Percentiles rank a stretch among this genome's conserved stretches.
Evolutionary conservation across 2,113 vertebrate genomes (phyloP).

Genomic region (Shinisaurus crocodilurus): DNA sequence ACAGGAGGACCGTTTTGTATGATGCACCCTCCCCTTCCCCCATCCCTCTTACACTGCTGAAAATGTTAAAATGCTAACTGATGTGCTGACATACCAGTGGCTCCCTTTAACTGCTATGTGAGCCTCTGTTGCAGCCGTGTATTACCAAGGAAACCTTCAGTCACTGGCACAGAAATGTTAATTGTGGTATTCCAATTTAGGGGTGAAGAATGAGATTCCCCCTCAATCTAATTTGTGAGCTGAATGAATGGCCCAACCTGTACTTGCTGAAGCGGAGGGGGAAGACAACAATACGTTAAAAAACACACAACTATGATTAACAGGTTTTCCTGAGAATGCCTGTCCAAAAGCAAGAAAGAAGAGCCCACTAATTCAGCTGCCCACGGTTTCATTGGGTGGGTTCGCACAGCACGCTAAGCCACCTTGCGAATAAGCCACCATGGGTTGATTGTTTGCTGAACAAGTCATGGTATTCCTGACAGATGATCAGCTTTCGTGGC

Average conservation of each 20-base stretch:
- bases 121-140: not conserved
- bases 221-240: slow-evolving; percentile 28
- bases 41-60: slow-evolving; percentile 1
- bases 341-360: slow-evolving; percentile 7
- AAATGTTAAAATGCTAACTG: slow-evolving; percentile 15
- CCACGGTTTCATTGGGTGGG: not conserved
- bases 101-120: slow-evolving; percentile 1
- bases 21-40: not conserved
- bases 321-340: not conserved
- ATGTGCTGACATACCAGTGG: slow-evolving; percentile 14
- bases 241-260: slow-evolving; percentile 5
- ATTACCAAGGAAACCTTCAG: slow-evolving; percentile 31
- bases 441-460: too few relatives aligned
- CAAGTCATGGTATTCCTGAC: too few relatives aligned
- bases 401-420: too few relatives aligned
- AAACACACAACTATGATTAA: not conserved
- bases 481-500: too few relatives aligned
- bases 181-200: slow-evolving; percentile 31
- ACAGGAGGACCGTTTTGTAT: not conserved
- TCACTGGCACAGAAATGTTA: slow-evolving; percentile 23
- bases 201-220: slow-evolving; percentile 21
- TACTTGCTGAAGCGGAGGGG: slow-evolving; percentile 11
- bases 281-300: not conserved
- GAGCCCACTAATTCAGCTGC: slow-evolving; percentile 1
- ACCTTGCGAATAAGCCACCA: too few relatives aligned